Conservation (phyloP, 2,797 vertebrate genomes). For the Malurus splendens region DNA sequence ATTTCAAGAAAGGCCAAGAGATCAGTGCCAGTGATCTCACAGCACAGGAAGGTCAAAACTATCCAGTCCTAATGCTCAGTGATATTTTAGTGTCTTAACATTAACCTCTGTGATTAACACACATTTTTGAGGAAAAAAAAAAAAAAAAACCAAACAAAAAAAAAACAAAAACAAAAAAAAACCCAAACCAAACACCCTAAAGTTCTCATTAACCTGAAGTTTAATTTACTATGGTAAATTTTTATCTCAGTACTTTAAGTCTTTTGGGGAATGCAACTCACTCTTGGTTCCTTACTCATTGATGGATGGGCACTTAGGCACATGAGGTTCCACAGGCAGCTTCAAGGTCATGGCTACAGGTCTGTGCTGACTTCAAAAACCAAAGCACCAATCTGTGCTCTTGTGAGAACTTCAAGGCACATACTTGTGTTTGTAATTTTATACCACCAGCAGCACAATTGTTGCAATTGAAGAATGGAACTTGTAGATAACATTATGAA, state of each 20-base stretch:
- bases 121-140: neutral
- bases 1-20: neutral
- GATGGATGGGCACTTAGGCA: neutral
- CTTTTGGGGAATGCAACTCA: neutral
- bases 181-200: fast-evolving
- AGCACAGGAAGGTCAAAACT: neutral
- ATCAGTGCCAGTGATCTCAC: neutral
- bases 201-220: neutral
- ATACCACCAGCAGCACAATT: neutral
- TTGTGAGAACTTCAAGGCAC: neutral
- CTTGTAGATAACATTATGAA: neutral
- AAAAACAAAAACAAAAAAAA: neutral
- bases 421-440: neutral
- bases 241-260: neutral
- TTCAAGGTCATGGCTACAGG: neutral
- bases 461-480: neutral
- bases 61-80: neutral
- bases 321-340: neutral
- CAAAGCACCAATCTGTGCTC: neutral
- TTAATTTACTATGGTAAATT: neutral
- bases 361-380: neutral
- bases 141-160: too few relatives aligned
- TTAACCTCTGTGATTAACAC: neutral
- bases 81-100: neutral
- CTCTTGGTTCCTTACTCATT: neutral